Evolutionary conservation across 2,113 vertebrate species (phyloP).

Genomic region (Vicugna pacos): DNA sequence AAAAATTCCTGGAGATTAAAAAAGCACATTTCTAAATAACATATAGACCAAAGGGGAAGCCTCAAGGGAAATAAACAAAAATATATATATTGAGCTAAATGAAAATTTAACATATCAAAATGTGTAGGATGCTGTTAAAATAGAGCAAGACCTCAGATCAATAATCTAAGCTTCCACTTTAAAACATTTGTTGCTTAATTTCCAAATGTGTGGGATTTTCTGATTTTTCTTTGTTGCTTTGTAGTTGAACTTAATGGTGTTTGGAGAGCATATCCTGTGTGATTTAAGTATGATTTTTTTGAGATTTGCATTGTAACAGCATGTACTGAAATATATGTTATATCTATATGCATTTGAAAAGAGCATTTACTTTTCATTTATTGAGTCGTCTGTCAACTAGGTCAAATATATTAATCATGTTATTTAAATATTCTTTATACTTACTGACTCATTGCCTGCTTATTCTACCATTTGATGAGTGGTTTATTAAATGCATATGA

Average conservation of each 20-base stretch:
- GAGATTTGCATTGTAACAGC: not conserved
- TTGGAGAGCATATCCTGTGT: not conserved
- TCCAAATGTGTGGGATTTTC: not conserved
- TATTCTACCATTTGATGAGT: not conserved
- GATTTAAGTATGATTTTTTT: not conserved
- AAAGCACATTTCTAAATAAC: not conserved
- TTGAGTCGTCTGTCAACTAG: not conserved
- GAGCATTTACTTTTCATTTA: not conserved
- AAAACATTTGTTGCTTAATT: not conserved
- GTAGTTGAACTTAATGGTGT: not conserved
- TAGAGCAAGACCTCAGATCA: not conserved
- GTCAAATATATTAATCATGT: not conserved
- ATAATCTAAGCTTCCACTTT: not conserved
- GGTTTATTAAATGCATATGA: not conserved
- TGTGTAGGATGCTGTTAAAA: not conserved
- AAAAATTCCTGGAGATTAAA: not conserved
- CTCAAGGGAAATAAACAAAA: not conserved
- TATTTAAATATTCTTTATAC: not conserved
- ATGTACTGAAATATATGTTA: not conserved
- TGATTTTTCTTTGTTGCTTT: not conserved
- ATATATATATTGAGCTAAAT: not conserved
- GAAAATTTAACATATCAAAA: not conserved
- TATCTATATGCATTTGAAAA: not conserved
- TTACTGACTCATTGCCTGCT: not conserved
- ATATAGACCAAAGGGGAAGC: not conserved